These are phyloP conservation scores for Varanus komodoensis DNA, from an alignment of 2,113 vertebrate species.

Conservation along the genomic window DNA sequence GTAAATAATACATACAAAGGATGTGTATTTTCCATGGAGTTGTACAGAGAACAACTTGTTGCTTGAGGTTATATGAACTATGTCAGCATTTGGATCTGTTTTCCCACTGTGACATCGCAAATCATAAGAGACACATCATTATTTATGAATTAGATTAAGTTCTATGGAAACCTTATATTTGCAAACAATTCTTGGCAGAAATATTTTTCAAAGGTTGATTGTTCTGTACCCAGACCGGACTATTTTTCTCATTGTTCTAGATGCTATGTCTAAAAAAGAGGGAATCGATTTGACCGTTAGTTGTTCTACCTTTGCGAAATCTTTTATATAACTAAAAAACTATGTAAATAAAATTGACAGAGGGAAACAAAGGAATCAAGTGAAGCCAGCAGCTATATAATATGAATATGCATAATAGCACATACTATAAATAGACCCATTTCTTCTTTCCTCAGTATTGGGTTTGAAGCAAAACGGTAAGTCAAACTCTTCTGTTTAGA, in stretches of 20 bases:
- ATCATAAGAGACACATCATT: neutral
- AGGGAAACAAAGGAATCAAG: neutral
- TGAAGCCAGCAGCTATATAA: neutral
- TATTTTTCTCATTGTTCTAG: neutral
- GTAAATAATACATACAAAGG: neutral
- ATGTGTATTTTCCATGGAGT: neutral
- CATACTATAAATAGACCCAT: conserved; percentile 6
- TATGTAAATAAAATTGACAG: conserved; percentile 11
- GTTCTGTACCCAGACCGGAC: neutral
- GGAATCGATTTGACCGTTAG: neutral
- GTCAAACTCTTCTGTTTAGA: neutral
- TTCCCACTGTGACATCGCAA: neutral
- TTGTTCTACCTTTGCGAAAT: neutral
- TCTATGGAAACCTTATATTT: conserved; percentile 7
- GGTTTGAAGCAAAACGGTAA: neutral
- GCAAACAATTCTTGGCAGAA: neutral
- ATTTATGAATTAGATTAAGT: conserved; percentile 17
- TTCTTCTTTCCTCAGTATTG: neutral
- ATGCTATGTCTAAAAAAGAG: conserved; percentile 16
- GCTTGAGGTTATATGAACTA: neutral
- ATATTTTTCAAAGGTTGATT: neutral
- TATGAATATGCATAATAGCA: neutral
- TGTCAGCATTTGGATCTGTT: neutral
- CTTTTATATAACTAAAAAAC: neutral
- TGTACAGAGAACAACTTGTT: neutral